A percentile compares a stretch with the other conserved stretches of the same genome.
phyloP scores from a whole-genome alignment of 2,797 vertebrate species.

The Enteromius thamalakanensis region DNA sequence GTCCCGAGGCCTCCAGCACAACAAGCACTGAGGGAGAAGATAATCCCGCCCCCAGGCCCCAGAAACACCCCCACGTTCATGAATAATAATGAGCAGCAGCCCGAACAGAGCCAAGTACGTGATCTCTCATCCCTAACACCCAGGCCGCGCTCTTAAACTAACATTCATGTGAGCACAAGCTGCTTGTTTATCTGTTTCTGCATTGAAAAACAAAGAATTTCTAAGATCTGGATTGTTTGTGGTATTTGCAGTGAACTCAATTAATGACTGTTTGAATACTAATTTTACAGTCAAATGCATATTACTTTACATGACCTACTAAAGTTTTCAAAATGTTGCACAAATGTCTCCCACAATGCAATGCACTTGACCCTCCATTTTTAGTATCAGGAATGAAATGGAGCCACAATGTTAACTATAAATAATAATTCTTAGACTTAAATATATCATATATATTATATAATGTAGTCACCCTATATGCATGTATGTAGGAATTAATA shows the following conservation, averaged over 20 bases:
- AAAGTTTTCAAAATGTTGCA: neutral
- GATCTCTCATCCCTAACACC: conserved; percentile 18
- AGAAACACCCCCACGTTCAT: conserved; percentile 73
- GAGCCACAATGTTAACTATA: neutral
- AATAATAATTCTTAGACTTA: neutral
- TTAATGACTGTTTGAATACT: neutral
- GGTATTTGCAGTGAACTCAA: neutral
- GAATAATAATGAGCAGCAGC: conserved; percentile 82
- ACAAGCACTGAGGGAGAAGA: conserved; percentile 80
- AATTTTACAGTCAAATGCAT: neutral
- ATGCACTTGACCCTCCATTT: neutral
- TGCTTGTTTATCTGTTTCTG: neutral
- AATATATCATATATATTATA: neutral
- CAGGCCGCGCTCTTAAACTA: neutral
- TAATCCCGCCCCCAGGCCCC: conserved; percentile 79
- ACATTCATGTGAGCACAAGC: neutral
- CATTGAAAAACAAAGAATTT: neutral
- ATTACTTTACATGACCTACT: neutral
- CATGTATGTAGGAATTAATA: neutral
- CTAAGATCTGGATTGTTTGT: neutral
- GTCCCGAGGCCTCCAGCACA: conserved; percentile 74
- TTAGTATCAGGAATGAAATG: neutral
- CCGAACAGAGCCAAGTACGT: conserved; percentile 57
- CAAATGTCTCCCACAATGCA: neutral
- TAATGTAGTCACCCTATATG: neutral